These are phyloP conservation scores for Lasioglossum oenotherae DNA, from an alignment of 2,888 invertebrate species.

Conservation along the genomic window DNA sequence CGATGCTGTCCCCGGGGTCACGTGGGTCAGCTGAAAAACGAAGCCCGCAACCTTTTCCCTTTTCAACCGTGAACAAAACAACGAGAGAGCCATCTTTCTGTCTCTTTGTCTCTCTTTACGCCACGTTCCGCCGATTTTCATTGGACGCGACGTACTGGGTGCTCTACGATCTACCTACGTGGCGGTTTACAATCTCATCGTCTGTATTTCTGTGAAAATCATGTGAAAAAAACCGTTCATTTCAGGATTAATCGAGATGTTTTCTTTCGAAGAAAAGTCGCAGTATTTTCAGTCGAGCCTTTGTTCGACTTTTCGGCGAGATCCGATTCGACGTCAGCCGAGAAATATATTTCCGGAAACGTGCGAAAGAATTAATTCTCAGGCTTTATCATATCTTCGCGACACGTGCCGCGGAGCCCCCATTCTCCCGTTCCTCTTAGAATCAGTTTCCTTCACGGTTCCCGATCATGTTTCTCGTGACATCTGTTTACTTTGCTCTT, in stretches of 20 bases:
- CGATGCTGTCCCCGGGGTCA: conserved; percentile 47
- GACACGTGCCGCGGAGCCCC: conserved; percentile 22
- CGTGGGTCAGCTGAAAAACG: conserved; percentile 8
- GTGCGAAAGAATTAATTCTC: conserved; percentile 18
- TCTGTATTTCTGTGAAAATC: too few relatives aligned
- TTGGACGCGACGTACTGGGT: neutral
- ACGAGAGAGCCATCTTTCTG: neutral
- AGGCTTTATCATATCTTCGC: conserved; percentile 16
- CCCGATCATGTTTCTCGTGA: conserved; percentile 26
- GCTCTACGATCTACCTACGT: neutral
- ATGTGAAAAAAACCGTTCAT: neutral
- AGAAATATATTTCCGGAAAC: conserved; percentile 22
- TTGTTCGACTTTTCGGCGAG: neutral
- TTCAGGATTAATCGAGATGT: neutral
- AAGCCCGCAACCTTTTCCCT: neutral
- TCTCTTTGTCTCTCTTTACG: neutral
- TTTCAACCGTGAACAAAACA: conserved; percentile 1
- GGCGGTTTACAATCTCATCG: too few relatives aligned
- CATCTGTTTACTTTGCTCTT: conserved; percentile 20
- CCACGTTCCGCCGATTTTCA: neutral
- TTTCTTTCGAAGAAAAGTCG: neutral
- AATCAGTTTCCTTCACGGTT: neutral
- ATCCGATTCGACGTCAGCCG: conserved; percentile 6
- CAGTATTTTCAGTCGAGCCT: neutral
- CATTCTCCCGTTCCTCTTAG: neutral